These are phyloP conservation scores for Sarotherodon lohbergeri DNA, from an alignment of 2,113 vertebrate genomes.

Conservation along the genomic window DNA sequence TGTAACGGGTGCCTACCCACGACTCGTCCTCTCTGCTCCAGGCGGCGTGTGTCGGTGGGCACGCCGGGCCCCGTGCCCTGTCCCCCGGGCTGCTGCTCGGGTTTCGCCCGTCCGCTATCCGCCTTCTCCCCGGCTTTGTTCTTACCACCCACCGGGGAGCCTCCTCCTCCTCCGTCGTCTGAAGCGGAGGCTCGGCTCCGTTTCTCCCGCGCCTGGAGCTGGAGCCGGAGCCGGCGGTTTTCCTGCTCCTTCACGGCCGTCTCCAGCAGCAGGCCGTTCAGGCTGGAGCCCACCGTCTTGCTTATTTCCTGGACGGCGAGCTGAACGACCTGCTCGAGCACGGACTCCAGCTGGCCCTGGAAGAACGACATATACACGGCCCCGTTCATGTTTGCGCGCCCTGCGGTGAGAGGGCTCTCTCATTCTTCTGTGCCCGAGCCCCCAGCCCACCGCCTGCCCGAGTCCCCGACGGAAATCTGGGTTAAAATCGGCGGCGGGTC, in stretches of 20 bases:
- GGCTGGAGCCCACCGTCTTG: conserved; percentile 68
- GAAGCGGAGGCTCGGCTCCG: background rate
- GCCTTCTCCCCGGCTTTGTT: conserved; percentile 5
- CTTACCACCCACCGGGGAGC: background rate
- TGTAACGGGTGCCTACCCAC: conserved; percentile 60
- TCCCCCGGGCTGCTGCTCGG: conserved; percentile 24
- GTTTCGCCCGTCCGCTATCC: conserved; percentile 47
- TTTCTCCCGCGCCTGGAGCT: conserved; percentile 56
- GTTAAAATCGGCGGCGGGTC: background rate
- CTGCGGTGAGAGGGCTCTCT: conserved; percentile 44
- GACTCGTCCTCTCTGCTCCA: conserved; percentile 68
- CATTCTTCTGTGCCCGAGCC: conserved; percentile 50
- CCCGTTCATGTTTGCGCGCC: conserved; percentile 71
- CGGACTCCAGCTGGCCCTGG: conserved; percentile 78
- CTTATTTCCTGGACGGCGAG: conserved; percentile 77
- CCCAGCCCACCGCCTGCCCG: background rate
- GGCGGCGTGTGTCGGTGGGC: conserved; percentile 55
- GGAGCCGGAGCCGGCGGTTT: conserved; percentile 62
- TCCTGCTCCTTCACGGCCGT: conserved; percentile 73
- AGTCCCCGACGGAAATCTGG: background rate
- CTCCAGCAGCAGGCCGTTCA: conserved; percentile 74
- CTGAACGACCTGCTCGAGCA: conserved; percentile 77
- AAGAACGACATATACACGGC: conserved; percentile 79
- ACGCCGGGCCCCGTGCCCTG: conserved; percentile 12
- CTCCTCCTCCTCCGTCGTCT: background rate